phyloP scores from a whole-genome alignment of 2,888 invertebrate species.

The Morpho achilles region DNA sequence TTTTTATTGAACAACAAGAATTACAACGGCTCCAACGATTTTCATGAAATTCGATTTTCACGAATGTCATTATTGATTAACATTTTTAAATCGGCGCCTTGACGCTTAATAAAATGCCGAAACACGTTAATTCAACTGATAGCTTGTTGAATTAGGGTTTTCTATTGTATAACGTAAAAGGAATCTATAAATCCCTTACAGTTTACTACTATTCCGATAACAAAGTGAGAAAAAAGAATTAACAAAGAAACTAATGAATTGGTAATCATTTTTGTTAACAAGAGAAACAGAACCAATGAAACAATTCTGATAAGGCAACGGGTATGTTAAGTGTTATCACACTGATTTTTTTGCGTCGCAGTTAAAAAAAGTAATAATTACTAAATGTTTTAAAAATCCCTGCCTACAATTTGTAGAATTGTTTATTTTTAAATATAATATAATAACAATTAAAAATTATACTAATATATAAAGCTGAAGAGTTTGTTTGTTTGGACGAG shows the following conservation, averaged over 20 bases:
- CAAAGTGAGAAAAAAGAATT: neutral
- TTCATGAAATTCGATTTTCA: no score
- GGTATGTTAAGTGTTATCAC: neutral
- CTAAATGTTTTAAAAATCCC: no score
- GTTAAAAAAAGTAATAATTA: no score
- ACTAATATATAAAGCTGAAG: no score
- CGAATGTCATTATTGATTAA: no score
- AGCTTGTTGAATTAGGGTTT: neutral
- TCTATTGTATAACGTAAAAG: neutral
- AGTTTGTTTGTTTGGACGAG: no score
- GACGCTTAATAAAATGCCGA: neutral
- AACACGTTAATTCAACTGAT: neutral
- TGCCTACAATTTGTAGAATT: no score
- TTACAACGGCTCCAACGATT: no score
- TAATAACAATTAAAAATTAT: no score
- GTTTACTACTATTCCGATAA: slow-evolving; percentile 1
- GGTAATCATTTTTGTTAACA: slow-evolving; percentile 5
- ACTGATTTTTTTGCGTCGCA: neutral
- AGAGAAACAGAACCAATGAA: neutral
- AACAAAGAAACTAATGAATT: slow-evolving; percentile 10
- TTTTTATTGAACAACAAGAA: no score
- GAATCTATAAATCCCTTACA: neutral
- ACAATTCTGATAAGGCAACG: slow-evolving; percentile 5
- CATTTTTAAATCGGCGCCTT: no score
- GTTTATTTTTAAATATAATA: no score